Evolutionary conservation across 1,140 invertebrate genomes (phyloP).

Genomic region (Belonocnema kinseyi): DNA sequence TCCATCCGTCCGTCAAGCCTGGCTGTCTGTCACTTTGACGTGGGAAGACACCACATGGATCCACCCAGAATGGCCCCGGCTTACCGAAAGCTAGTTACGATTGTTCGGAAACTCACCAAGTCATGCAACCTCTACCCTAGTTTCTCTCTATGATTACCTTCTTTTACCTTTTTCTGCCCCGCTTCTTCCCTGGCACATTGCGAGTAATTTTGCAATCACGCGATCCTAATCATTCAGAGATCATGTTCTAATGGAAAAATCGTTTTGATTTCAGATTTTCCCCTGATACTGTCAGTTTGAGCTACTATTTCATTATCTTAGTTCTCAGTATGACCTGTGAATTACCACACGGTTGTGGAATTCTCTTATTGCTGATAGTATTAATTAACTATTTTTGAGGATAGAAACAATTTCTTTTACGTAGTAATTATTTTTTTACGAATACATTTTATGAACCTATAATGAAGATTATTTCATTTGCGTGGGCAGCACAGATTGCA

Average conservation of each 20-base stretch:
- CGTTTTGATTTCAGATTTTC: constrained; percentile 4
- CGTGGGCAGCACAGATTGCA: constrained; percentile 50
- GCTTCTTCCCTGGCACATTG: constrained; percentile 35
- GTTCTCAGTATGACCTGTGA: too few relatives aligned
- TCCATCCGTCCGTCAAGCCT: constrained; percentile 70
- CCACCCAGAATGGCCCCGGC: constrained; percentile 62
- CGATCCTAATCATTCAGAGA: constrained; percentile 68
- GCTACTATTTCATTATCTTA: not conserved
- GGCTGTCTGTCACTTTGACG: constrained; percentile 75
- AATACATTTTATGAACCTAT: not conserved
- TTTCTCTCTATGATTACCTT: constrained; percentile 23
- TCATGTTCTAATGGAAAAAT: constrained; percentile 16
- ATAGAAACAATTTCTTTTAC: not conserved
- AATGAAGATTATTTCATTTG: constrained; percentile 5
- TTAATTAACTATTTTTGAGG: too few relatives aligned
- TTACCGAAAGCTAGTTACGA: constrained; percentile 74
- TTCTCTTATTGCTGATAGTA: too few relatives aligned
- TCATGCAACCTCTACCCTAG: constrained; percentile 66
- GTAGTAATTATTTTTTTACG: not conserved
- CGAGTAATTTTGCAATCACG: constrained; percentile 69
- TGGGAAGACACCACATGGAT: constrained; percentile 74
- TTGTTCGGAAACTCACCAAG: constrained; percentile 71
- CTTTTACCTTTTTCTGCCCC: constrained; percentile 34
- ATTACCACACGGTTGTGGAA: too few relatives aligned
- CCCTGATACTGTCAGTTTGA: constrained; percentile 5